Evolutionary conservation across 2,888 invertebrate genomes (phyloP).

Genomic region (Onthophagus sagittarius): DNA sequence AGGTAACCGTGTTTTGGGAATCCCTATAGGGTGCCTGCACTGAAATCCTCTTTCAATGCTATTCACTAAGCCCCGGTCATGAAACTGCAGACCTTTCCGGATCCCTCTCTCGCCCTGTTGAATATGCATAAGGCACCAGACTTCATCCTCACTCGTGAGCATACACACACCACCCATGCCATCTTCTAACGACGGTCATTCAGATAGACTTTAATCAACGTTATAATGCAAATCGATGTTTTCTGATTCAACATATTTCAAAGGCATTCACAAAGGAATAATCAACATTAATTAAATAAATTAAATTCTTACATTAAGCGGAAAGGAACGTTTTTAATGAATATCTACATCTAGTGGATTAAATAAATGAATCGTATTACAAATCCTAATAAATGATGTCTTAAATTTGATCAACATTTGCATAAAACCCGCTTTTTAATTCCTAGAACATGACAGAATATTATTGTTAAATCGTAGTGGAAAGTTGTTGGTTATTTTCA

Average conservation of each 20-base stretch:
- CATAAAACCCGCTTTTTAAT: too few species aligned
- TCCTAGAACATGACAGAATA: too few species aligned
- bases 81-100: constrained; percentile 5
- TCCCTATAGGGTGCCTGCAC: background rate
- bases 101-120: background rate
- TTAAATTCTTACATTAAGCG: too few species aligned
- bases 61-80: background rate
- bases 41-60: background rate
- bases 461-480: too few species aligned
- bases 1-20: background rate
- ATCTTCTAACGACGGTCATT: background rate
- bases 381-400: too few species aligned
- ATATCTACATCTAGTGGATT: too few species aligned
- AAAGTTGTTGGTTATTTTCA: too few species aligned
- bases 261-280: background rate
- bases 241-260: background rate
- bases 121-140: background rate
- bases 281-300: too few species aligned
- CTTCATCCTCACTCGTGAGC: background rate
- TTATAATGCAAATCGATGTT: constrained; percentile 6
- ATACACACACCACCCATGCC: background rate
- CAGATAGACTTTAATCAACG: constrained; percentile 11
- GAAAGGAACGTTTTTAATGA: too few species aligned
- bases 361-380: too few species aligned
- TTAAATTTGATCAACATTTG: too few species aligned